Percentiles rank a stretch among this genome's conserved stretches.
Conservation (phyloP, 2,888 invertebrate genomes). For the Leptinotarsa tumamoca region DNA sequence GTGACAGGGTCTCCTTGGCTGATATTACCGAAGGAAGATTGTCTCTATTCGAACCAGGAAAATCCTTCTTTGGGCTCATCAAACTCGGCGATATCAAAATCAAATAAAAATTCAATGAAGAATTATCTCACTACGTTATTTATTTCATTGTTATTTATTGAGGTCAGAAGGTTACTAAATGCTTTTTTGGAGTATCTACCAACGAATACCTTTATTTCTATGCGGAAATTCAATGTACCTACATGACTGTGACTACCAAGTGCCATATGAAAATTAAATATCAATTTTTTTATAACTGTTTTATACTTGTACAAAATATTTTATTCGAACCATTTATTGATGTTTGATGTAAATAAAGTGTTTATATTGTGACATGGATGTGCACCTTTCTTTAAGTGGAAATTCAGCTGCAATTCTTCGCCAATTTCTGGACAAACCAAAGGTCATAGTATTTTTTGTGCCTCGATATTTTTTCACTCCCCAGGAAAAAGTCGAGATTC, state of each 20-base stretch:
- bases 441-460: too few relatives aligned
- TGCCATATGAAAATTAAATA: neutral
- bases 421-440: too few relatives aligned
- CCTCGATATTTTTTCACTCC: too few relatives aligned
- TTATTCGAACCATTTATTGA: neutral
- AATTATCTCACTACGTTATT: constrained; percentile 18
- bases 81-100: constrained; percentile 73
- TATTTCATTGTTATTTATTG: constrained; percentile 25
- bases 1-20: constrained; percentile 76
- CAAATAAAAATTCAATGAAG: constrained; percentile 17
- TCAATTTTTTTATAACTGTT: neutral
- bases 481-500: too few relatives aligned
- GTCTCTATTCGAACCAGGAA: constrained; percentile 79
- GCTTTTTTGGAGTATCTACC: neutral
- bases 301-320: constrained; percentile 1
- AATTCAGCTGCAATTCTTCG: too few relatives aligned
- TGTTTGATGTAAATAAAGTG: too few relatives aligned
- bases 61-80: constrained; percentile 86
- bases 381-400: too few relatives aligned
- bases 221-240: neutral
- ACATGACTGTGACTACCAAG: neutral
- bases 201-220: neutral
- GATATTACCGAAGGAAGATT: constrained; percentile 78
- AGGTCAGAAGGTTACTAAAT: neutral
- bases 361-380: too few relatives aligned